Base-by-base conservation (phyloP, 2,113 vertebrate genomes). In the Scartelaos histophorus region DNA sequence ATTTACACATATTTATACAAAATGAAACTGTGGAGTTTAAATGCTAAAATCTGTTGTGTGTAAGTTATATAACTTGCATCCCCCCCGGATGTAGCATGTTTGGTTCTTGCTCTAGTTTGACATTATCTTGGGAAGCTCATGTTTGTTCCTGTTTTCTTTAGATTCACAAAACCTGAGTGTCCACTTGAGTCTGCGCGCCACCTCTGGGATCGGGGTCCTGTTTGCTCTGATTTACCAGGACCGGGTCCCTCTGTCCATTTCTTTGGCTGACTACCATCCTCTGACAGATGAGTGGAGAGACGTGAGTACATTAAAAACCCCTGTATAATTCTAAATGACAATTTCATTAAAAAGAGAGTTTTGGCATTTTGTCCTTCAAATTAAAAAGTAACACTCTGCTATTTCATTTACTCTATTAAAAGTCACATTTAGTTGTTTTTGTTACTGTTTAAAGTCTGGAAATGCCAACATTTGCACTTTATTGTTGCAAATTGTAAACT, bases 191-290 rank as follows among this genome's bases (percentile, higher is more conserved):
- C 90, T 98, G 68, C 95, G 94, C 1, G 95, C 98, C 0, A 95
- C 95, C 1, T 90, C 94, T 1, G 95, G 94, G n/a, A 92, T 95
- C 0, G 98, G 97, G 0, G 93, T 98, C 68, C 87, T 99, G 67
- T 94, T 98, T 0, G 96, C 96, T 1, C 91, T 98, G 0, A 93
- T 97, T 70, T 92, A 89, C 5, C 91, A 94, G 69, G 92, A 95
- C 86, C 82, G 83, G 0, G 94, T 98, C 38, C 94, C 94, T 35
- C 89, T 99, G 11, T 97, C 98, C 0, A 81, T 99, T 0, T 91
- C 95, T 53, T 90, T 99, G 53, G 93, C 96, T 0, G 94, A 98
- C 88, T 95, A 97, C 87, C 94, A 98, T 85, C 95, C 95, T 3
- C 92, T 89, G 49, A 95, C 92, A 24, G 94, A 95, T 64, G 83